Percentiles rank a stretch among this genome's conserved stretches.
These are phyloP conservation scores for Cosmorhoe ocellata DNA, from an alignment of 2,888 invertebrate genomes.

Conservation along the genomic window DNA sequence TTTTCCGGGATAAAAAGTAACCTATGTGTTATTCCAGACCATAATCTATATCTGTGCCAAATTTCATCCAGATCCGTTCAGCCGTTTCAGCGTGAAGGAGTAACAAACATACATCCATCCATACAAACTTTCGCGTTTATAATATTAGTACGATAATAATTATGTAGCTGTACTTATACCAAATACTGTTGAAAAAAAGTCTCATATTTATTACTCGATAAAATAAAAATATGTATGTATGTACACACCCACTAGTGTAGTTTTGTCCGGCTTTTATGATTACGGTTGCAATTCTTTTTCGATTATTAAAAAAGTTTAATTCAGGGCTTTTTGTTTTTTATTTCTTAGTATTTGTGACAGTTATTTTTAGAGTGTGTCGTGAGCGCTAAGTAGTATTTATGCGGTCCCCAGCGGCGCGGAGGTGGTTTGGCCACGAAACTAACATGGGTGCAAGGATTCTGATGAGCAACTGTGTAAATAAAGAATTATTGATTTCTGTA, in stretches of 20 bases:
- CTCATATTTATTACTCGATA: too few relatives aligned
- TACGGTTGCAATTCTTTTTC: conserved; percentile 3
- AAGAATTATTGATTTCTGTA: neutral
- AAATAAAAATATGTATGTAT: too few relatives aligned
- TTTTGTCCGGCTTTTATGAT: conserved; percentile 3
- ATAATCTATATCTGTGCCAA: too few relatives aligned
- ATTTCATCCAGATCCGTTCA: too few relatives aligned
- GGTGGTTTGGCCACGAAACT: conserved; percentile 56
- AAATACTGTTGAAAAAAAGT: too few relatives aligned
- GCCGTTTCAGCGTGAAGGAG: too few relatives aligned
- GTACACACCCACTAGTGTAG: neutral
- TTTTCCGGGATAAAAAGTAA: too few relatives aligned
- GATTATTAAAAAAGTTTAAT: conserved; percentile 27
- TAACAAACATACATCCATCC: too few relatives aligned
- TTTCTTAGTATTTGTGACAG: conserved; percentile 44
- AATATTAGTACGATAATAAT: too few relatives aligned
- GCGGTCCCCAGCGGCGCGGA: conserved; percentile 73
- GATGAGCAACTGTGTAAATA: conserved; percentile 20
- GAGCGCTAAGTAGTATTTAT: conserved; percentile 80
- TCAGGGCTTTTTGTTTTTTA: conserved; percentile 42
- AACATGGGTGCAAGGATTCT: conserved; percentile 39
- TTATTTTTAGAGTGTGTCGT: conserved; percentile 71
- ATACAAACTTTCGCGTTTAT: too few relatives aligned
- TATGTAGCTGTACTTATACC: too few relatives aligned
- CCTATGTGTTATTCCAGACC: too few relatives aligned